Percentiles rank a stretch among this genome's conserved stretches.
Conservation (phyloP, 1,140 invertebrate species). For the Zaprionus ghesquierei region DNA sequence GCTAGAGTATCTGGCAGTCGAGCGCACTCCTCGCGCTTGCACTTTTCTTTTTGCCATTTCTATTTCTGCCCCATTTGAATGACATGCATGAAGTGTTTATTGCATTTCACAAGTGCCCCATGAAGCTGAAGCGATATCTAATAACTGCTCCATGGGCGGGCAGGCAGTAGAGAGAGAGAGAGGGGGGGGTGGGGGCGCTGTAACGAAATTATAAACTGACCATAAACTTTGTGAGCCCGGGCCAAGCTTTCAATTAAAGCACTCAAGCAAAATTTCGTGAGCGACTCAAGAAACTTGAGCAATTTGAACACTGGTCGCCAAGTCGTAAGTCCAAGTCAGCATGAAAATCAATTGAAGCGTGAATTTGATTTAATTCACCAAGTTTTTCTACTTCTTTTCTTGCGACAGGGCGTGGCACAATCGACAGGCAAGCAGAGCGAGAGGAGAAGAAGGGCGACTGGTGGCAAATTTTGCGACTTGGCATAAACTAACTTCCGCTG, state of each 20-base stretch:
- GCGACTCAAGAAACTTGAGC: constrained; percentile 33
- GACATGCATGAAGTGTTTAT: constrained; percentile 63
- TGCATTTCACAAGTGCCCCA: constrained; percentile 48
- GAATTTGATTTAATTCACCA: constrained; percentile 63
- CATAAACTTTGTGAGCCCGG: constrained; percentile 20
- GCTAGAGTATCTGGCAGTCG: background rate
- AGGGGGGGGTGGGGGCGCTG: background rate
- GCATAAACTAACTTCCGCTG: constrained; percentile 62
- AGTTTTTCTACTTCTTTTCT: constrained; percentile 14
- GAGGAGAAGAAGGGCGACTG: background rate
- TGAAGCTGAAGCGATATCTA: constrained; percentile 39
- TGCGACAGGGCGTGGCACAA: constrained; percentile 22
- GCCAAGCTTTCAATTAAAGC: constrained; percentile 54
- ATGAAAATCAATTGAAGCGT: constrained; percentile 60
- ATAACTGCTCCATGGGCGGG: constrained; percentile 23
- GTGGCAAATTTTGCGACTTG: constrained; percentile 53
- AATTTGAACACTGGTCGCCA: constrained; percentile 30
- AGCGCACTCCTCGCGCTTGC: background rate
- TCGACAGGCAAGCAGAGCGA: background rate
- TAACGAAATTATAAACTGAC: constrained; percentile 39
- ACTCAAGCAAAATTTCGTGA: constrained; percentile 35
- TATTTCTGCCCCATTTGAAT: constrained; percentile 33
- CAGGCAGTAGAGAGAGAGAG: too few species aligned
- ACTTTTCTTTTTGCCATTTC: constrained; percentile 7
- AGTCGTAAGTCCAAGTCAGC: constrained; percentile 27